Evolutionary conservation across 2,797 vertebrate species (phyloP), one percentile per base, ranked within the genome.

Genomic region (Danionella dracula): DNA sequence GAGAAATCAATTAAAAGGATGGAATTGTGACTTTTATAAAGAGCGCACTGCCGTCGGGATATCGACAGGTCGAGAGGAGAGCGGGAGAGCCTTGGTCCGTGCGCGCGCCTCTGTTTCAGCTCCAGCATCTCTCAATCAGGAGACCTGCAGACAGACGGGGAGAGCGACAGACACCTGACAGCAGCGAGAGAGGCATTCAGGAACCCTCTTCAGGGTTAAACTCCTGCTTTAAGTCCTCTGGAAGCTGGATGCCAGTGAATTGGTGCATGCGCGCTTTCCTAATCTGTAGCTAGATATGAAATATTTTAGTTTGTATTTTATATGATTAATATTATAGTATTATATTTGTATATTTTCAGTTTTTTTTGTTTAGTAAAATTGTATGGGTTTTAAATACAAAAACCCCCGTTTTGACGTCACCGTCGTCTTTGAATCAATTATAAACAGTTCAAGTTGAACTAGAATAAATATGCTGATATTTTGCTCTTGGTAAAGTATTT

Each of bases 1-100:
- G 83, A 83, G 76, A 85, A 89, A 89, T 90, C 87, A 85, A 88
- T 90, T 87, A 87, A 85, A 78, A 81, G 71, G 75, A 58, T 59
- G 75, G 72, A 72, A 67, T 41, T 61, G 57, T 55, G 2, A 64
- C 31, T 68, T 60, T 69, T 58, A 66, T 66, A 71, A 74, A 73
- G 68, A 67, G 64, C 54, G 34, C 40, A 21, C 42, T 55, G 46
- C 55, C 62, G 42, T 68, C 63, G 45, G 51, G 37, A 68, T 56
- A 59, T 58, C 48, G 63, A 72, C 61, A 66, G 55, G 50, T 41
- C 20, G 54, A 58, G 55, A 70, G 67, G 49, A 7, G 35, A 45
- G 17, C 42, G 44, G 50, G 34, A 67, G 51, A 42, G 17, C 19
- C 56, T 45, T 59, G 40, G 23, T 59, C 56, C 16, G 11, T 8